Evolutionary conservation across 1,140 invertebrate species (phyloP), one percentile per base, ranked within the genome.

Genomic region (Drosophila persimilis): DNA sequence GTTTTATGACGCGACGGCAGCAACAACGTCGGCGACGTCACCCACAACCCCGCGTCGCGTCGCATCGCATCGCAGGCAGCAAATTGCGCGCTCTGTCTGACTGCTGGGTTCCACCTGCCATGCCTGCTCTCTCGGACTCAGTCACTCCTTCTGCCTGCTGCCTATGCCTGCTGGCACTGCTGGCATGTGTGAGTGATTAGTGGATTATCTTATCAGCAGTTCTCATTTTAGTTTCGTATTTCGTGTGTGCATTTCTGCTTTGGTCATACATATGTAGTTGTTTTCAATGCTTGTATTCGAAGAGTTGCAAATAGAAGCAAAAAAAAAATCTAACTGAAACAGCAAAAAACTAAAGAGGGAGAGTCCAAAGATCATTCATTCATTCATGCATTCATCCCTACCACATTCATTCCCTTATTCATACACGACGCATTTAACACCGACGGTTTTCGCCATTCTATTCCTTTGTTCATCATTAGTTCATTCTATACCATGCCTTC

Each of bases 191-290:
- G 24, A 52, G 53, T 46, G 59, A 59, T 67, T 63, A 60, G 44
- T 56, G 58, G 61, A 85, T 85, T 85, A 85, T 85, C 80, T 85
- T 85, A 85, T 85, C 80, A 77, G 77, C 55, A 53, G 47, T 64
- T 39, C 13, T 13, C 35, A 39, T 39, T 39, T 39, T 13, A 39
- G 35, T 39, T 39, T 39, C 35, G 35, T 39, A 6, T 31, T 11
- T 31, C 29, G 26, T 9, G 24, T 26, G 24, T 26, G 24, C 24
- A 26, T 26, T 26, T 26, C 5, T 26, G 24, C 47, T 51, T 43
- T 9, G 15, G 26, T 45, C 24, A 53, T 70, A n/a, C n/a, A n/a
- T n/a, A n/a, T n/a, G n/a, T n/a, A 83, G 56, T 81, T 70, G 55
- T 67, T 55, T 47, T 55, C 51, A 4, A 1, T 13, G 11, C 11